Evolutionary conservation across 2,797 vertebrate species (phyloP).

Genomic region (Myotis myotis): DNA sequence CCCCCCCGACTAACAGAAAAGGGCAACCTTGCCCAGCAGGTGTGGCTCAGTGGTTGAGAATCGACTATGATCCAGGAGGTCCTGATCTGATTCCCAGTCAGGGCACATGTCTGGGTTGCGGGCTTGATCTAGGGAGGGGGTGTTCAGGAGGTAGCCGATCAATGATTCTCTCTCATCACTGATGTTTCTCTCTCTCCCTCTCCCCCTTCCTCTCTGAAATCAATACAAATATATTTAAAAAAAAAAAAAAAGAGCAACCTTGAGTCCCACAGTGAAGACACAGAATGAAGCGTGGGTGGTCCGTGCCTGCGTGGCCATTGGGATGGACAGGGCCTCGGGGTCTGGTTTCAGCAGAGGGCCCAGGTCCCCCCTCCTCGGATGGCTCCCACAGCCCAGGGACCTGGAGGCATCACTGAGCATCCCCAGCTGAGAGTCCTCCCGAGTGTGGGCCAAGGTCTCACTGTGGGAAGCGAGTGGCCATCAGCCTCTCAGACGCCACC

Average conservation of each 20-base stretch:
- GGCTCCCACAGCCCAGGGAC: not conserved
- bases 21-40: not conserved
- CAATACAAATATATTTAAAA: not conserved
- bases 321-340: rapidly evolving
- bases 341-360: not conserved
- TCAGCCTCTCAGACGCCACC: not conserved
- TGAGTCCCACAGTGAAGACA: not conserved
- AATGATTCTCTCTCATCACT: too few relatives aligned
- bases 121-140: too few relatives aligned
- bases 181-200: too few relatives aligned
- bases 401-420: too few relatives aligned
- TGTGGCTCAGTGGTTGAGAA: too few relatives aligned
- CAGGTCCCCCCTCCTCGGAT: not conserved
- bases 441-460: not conserved
- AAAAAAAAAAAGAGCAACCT: not conserved
- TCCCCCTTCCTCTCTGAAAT: too few relatives aligned
- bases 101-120: too few relatives aligned
- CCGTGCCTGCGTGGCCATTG: not conserved
- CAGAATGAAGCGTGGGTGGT: not conserved
- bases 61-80: too few relatives aligned
- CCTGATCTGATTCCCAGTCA: too few relatives aligned
- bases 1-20: not conserved
- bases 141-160: too few relatives aligned
- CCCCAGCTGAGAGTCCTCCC: not conserved
- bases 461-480: not conserved